Evolutionary conservation across 2,888 invertebrate genomes (phyloP), one percentile per base, ranked within the genome.

Genomic region (Standfussiana lucernea): DNA sequence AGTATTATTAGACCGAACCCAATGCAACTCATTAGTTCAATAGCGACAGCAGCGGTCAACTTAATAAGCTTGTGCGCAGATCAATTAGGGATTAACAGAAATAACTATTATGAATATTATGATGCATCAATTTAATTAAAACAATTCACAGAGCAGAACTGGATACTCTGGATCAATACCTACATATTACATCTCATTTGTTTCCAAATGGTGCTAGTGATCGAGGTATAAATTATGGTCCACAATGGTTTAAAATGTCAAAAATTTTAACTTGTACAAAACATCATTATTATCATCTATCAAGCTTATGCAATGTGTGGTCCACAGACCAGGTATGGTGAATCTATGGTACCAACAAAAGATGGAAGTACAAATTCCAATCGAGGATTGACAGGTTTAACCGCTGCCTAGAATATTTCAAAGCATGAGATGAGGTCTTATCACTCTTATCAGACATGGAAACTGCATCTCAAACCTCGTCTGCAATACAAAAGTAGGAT

Each of bases 401-500:
- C 15, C 56, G 7, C 2, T 2, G 8, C 28, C 28, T 59, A 59
- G 18, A 21, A 69, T 59, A 61, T 37, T n/a, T 61, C 40, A 40
- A 69, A 53, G 40, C 65, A 6, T 4, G 21, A 37, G 56, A 10
- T 13, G 21, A 45, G 40, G 59, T 4, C 24, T 10, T 50, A 24
- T 24, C 28, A 32, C 3, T 37, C 42, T 35, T 80, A 71, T 81
- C n/a, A 24, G 11, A n/a, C 32, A 40, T 70, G n/a, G 28, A 40
- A 24, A 65, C 68, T 61, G 79, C 65, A 64, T n/a, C 72, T 73
- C 67, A 64, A 76, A 78, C 68, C 71, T 65, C 15, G 45, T 47
- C 37, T 47, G 50, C 77, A 66, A 73, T 75, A 88, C 87, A 88
- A 87, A 87, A 85, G 79, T 72, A 50, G 59, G 67, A 75, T 87